Evolutionary conservation across 2,888 invertebrate species (phyloP).

Genomic region (Clitarchus hookeri): DNA sequence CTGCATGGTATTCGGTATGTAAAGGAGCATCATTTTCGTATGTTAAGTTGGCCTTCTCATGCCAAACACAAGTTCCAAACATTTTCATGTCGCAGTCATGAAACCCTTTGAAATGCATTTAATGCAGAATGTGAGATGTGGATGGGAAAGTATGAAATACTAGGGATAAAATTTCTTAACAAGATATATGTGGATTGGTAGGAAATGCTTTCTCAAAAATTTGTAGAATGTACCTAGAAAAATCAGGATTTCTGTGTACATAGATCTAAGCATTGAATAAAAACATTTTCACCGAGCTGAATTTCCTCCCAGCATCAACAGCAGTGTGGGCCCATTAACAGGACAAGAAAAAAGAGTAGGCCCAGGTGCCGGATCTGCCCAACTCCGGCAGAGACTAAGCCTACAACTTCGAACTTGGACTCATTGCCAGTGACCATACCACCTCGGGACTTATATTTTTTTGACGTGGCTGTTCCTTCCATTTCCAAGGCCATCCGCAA

Average conservation of each 20-base stretch:
- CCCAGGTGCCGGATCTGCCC: not conserved
- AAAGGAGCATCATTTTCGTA: not conserved
- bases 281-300: slow-evolving; percentile 19
- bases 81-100: slow-evolving; percentile 25
- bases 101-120: slow-evolving; percentile 25
- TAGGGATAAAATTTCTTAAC: not conserved
- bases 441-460: not conserved
- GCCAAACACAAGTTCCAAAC: slow-evolving; percentile 29
- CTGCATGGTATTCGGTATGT: too few species aligned
- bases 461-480: not conserved
- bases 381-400: slow-evolving; percentile 1
- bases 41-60: slow-evolving; percentile 15
- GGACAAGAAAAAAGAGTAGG: not conserved
- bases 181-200: slow-evolving; percentile 26
- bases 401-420: not conserved
- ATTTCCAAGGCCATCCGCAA: not conserved
- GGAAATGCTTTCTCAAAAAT: slow-evolving; percentile 16
- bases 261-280: not conserved
- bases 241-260: slow-evolving; percentile 18
- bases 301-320: not conserved
- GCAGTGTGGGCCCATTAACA: not conserved
- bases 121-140: not conserved
- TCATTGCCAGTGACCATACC: not conserved
- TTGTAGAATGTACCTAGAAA: slow-evolving; percentile 23
- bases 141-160: not conserved